These are phyloP conservation scores for Venturia canescens DNA, from an alignment of 1,140 invertebrate genomes.

Conservation along the genomic window DNA sequence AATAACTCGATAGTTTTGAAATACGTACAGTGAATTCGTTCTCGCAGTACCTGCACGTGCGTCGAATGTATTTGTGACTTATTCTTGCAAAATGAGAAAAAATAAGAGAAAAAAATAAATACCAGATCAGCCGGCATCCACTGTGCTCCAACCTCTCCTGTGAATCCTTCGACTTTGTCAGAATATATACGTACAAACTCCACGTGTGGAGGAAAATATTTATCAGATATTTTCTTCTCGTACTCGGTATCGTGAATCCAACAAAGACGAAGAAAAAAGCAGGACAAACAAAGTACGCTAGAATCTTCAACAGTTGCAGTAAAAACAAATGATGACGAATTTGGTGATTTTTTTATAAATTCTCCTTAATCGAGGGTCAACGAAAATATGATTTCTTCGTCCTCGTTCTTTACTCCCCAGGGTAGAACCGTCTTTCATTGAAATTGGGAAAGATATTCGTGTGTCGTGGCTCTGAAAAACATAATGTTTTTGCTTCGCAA, in stretches of 20 bases:
- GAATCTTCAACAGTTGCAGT: not conserved
- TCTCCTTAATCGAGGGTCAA: not conserved
- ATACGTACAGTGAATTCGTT: not conserved
- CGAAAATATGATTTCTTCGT: not conserved
- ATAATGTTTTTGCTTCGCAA: not conserved
- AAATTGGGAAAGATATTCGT: not conserved
- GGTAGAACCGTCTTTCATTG: too few species aligned
- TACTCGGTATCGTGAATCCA: conserved; percentile 37
- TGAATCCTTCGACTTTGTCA: not conserved
- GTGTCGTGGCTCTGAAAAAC: not conserved
- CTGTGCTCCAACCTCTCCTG: not conserved
- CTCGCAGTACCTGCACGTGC: not conserved
- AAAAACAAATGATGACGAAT: not conserved
- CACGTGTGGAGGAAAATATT: conserved; percentile 4
- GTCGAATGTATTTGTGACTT: not conserved
- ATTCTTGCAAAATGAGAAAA: conserved; percentile 32
- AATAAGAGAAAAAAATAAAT: conserved; percentile 18
- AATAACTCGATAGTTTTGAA: not conserved
- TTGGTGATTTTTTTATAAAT: not conserved
- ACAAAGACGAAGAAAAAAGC: not conserved
- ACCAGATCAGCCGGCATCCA: conserved; percentile 17
- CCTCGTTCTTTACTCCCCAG: too few species aligned
- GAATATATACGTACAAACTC: conserved; percentile 27
- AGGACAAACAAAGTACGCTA: not conserved
- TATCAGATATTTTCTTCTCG: conserved; percentile 2